Evolutionary conservation across 1,140 invertebrate species (phyloP), one percentile per base, ranked within the genome.

Genomic region (Drosophila busckii): DNA sequence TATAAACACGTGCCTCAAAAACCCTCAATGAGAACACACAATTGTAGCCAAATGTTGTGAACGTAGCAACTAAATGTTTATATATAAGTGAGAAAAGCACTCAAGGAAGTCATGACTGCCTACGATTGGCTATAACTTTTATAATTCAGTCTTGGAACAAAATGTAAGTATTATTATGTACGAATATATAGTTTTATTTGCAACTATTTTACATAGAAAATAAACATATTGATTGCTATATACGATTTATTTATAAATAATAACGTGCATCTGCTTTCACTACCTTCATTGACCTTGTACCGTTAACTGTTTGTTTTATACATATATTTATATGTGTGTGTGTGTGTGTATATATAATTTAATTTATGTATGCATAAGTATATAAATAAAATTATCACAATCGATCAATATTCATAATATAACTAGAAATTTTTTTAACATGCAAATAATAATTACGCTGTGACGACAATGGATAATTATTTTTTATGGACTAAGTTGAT

Each of bases 381-480:
- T n/a, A 53, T 70, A 78, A 82, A 80, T 85, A 71, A 82, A 84
- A 86, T 83, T 84, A 70, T 61, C 73, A 85, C 63, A 73, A 78
- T 71, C 64, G 61, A 68, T 69, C 58, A 64, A 65, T 56, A 54
- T 69, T 59, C 53, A 76, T 73, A 73, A 73, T 84, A 68, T 67
- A 70, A 82, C 71, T 75, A 83, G 69, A 66, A 54, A 46, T 40
- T 68, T 19, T 17, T 15, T 52, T 29, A 46, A 70, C 45, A 48
- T 40, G 55, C 56, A 73, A 64, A 69, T 52, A 66, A 70, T 50
- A 58, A 38, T 56, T 52, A 65, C 41, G 41, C 29, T 52, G 35
- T 40, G 56, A 60, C 40, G 26, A 53, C 54, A 38, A 41, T 34
- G 44, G 41, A 54, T 46, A 54, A 38, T 54, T 50, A 16, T 10